Evolutionary conservation across 2,797 vertebrate species (phyloP).

Genomic region (Peromyscus aztecus): DNA sequence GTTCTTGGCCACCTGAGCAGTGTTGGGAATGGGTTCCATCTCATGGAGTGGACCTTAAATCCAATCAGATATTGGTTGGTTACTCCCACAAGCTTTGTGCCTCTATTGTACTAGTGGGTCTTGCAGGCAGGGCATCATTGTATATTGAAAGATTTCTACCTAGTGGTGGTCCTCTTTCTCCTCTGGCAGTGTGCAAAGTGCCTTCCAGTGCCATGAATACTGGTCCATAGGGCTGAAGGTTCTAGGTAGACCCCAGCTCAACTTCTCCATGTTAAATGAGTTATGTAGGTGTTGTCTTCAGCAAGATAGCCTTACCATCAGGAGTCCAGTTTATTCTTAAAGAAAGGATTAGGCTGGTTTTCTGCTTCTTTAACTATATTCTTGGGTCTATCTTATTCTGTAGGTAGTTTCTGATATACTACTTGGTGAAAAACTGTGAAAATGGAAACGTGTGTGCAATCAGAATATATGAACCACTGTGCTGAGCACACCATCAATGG

Average conservation of each 20-base stretch:
- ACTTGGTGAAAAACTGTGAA: slow-evolving; percentile 1
- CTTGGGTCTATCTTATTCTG: background rate
- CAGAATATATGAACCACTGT: background rate
- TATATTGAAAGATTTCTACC: background rate
- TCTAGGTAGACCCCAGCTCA: background rate
- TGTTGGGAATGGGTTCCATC: background rate
- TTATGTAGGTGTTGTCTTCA: background rate
- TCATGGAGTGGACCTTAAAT: background rate
- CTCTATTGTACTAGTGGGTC: background rate
- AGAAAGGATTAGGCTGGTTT: background rate
- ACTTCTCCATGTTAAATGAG: background rate
- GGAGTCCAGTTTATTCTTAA: background rate
- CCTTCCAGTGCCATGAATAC: background rate
- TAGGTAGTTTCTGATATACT: background rate
- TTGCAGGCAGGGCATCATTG: background rate
- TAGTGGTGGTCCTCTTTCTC: background rate
- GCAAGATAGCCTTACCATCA: background rate
- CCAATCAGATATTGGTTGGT: background rate
- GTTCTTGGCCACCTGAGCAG: background rate
- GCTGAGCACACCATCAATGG: background rate
- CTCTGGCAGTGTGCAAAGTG: background rate
- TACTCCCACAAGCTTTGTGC: background rate
- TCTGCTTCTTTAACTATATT: background rate
- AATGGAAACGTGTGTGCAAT: background rate
- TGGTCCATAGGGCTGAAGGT: background rate